Evolutionary conservation across 92 coral and sea anemone genomes (phyloP).

Genomic region (Phenganax marumi): DNA sequence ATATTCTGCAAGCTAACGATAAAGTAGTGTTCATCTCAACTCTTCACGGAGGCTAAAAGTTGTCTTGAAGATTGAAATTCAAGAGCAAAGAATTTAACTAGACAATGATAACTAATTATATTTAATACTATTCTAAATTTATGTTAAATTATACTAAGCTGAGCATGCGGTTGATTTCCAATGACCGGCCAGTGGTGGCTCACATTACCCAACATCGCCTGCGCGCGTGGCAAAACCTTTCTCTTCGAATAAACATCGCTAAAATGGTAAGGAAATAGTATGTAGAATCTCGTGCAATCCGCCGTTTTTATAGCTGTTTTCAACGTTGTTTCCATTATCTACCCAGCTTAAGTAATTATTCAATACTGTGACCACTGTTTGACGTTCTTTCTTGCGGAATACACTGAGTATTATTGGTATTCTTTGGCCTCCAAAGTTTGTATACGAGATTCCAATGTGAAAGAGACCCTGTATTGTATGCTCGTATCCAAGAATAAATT

Average conservation of each 20-base stretch:
- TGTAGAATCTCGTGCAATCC: slow-evolving; percentile 32
- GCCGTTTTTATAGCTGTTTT: background rate
- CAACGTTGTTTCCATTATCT: background rate
- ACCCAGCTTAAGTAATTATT: background rate
- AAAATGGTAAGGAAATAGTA: slow-evolving; percentile 23
- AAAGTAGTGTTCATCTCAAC: slow-evolving; percentile 86
- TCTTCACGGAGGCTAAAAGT: slow-evolving; percentile 82
- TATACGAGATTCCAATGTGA: background rate
- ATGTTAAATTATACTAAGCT: background rate
- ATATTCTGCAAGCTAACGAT: slow-evolving; percentile 80
- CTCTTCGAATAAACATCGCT: slow-evolving; percentile 6
- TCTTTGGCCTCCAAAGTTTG: background rate
- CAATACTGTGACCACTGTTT: background rate
- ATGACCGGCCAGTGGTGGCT: background rate
- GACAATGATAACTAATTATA: background rate
- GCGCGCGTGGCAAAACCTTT: slow-evolving; percentile 24
- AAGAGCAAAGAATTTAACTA: background rate
- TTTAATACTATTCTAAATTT: background rate
- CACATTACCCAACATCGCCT: slow-evolving; percentile 23
- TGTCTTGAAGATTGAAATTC: background rate
- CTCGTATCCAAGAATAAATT: background rate
- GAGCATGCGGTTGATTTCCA: background rate
- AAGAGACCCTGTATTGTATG: background rate
- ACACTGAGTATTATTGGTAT: background rate
- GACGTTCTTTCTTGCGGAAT: background rate